Conservation (phyloP, 1,140 invertebrate genomes). For the Acromyrmex charruanus region DNA sequence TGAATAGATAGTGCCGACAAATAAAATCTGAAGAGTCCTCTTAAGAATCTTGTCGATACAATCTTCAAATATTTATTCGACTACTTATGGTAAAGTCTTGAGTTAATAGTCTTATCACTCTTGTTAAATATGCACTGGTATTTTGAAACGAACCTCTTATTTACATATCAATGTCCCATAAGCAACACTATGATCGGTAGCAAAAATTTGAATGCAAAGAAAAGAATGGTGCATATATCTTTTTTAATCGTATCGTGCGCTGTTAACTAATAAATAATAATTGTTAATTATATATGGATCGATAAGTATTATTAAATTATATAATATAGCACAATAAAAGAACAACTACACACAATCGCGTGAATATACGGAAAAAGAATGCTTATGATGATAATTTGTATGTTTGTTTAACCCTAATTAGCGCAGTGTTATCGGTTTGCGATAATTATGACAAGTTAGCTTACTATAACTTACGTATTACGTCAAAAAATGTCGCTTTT, state of each 20-base stretch:
- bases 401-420: slow-evolving; percentile 11
- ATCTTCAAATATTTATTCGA: slow-evolving; percentile 73
- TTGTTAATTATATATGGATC: background rate
- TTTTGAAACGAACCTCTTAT: background rate
- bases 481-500: background rate
- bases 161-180: background rate
- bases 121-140: slow-evolving; percentile 10
- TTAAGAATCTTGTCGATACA: slow-evolving; percentile 43
- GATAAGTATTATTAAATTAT: background rate
- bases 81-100: slow-evolving; percentile 33
- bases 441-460: background rate
- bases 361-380: background rate
- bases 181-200: background rate
- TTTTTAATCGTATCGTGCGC: too few relatives aligned
- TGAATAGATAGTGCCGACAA: background rate
- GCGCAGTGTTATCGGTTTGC: slow-evolving; percentile 1
- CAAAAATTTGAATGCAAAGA: too few relatives aligned
- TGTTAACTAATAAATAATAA: too few relatives aligned
- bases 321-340: background rate
- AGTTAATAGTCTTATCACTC: slow-evolving; percentile 71
- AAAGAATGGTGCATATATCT: too few relatives aligned
- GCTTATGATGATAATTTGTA: background rate
- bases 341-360: background rate
- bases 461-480: background rate
- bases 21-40: slow-evolving; percentile 15